Conservation (phyloP, 2,888 invertebrate genomes). For the Microdon myrmicae region DNA sequence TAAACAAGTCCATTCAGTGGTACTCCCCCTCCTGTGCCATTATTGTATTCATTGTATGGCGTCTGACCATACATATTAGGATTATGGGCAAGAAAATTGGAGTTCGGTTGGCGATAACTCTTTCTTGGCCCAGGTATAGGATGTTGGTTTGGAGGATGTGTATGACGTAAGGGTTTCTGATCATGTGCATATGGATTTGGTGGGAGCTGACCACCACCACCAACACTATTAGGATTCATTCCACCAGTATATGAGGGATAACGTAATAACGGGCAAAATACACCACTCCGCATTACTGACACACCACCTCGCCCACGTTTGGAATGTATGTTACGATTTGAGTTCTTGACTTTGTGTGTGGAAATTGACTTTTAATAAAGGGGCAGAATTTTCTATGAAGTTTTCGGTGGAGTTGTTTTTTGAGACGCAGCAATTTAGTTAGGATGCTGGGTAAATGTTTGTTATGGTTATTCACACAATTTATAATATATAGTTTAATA, state of each 20-base stretch:
- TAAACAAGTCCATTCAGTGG: conserved; percentile 23
- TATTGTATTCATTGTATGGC: conserved; percentile 45
- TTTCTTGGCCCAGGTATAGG: conserved; percentile 54
- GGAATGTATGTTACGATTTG: conserved; percentile 31
- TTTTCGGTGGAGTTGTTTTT: too few relatives aligned
- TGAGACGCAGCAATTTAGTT: too few relatives aligned
- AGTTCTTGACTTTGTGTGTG: conserved; percentile 57
- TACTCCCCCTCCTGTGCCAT: conserved; percentile 27
- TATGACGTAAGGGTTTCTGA: conserved; percentile 54
- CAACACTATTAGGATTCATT: too few relatives aligned
- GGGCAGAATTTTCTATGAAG: too few relatives aligned
- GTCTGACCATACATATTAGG: too few relatives aligned
- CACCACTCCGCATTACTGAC: conserved; percentile 54
- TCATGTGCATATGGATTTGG: neutral
- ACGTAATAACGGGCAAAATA: conserved; percentile 52
- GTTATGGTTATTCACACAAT: too few relatives aligned
- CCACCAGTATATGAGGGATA: too few relatives aligned
- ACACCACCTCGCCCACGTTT: conserved; percentile 54
- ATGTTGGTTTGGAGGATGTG: conserved; percentile 53
- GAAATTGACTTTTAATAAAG: too few relatives aligned
- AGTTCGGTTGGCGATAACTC: neutral
- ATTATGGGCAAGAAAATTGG: too few relatives aligned
- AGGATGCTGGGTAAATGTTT: too few relatives aligned
- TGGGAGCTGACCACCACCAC: conserved; percentile 62
- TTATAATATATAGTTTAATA: too few relatives aligned